phyloP scores from a whole-genome alignment of 2,113 vertebrate species.

The Archilochus colubris region DNA sequence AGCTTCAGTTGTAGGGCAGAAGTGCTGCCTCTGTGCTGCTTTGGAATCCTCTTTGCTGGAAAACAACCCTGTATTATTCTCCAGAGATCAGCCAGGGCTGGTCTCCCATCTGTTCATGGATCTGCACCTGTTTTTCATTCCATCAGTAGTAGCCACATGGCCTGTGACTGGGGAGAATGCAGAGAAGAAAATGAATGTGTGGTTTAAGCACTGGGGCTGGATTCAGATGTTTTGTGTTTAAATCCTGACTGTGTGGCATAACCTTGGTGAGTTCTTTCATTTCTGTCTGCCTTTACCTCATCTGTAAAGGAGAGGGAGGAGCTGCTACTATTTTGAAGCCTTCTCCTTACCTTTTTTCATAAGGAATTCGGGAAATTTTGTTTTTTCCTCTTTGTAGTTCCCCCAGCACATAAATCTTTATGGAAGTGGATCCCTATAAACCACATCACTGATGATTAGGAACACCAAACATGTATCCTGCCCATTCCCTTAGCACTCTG shows the following conservation, averaged over 20 bases:
- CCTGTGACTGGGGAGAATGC: background rate
- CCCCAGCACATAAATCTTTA: background rate
- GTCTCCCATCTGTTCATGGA: conserved; percentile 51
- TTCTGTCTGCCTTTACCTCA: background rate
- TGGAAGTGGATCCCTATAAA: background rate
- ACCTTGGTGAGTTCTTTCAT: background rate
- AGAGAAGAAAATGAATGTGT: background rate
- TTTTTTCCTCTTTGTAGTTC: background rate
- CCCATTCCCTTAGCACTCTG: background rate
- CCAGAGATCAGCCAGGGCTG: conserved; percentile 48
- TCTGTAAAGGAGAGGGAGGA: background rate
- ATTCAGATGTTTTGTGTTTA: background rate
- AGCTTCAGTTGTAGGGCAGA: conserved; percentile 39
- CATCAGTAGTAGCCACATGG: conserved; percentile 47
- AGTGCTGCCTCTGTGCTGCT: conserved; percentile 33
- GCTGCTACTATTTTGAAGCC: background rate
- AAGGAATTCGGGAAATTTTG: background rate
- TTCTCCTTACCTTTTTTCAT: background rate
- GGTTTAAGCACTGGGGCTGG: background rate
- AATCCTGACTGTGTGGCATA: background rate
- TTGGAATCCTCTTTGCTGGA: conserved; percentile 52
- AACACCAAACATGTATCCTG: background rate
- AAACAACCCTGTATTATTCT: conserved; percentile 44
- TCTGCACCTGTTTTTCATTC: conserved; percentile 66
- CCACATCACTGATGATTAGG: background rate